Base-by-base conservation (phyloP, 1,140 invertebrate genomes). In the Charaxes varanes region DNA sequence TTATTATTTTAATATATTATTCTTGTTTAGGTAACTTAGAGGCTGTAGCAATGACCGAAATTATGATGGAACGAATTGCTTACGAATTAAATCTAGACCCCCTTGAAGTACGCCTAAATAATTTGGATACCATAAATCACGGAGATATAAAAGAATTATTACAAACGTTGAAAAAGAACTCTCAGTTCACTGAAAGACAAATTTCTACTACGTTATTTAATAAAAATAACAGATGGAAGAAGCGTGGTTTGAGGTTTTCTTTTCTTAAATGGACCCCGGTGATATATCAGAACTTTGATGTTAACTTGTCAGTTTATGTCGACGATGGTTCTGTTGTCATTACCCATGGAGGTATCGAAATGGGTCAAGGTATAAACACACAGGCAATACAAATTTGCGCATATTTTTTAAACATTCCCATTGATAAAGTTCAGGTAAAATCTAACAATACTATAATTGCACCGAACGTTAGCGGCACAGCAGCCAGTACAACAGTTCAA, bases 1-100 rank as follows among this genome's bases (percentile, higher is more conserved):
- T 12, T 37, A 8, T 3, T 21, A 37, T 22, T 33, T 24, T 31
- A 15, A 41, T 27, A 6, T 22, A 14, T 19, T 5, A 18, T 26
- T 23, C 41, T 5, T 28, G 44, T 53, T 19, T 41, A 90, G 91
- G 89, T 23, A 86, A 87, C 2, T 79, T 88, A 3, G 91, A 94
- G 81, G 87, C 71, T 14, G 73, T 91, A 6, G 86, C 86, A n/a
- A 85, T 90, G 64, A 88, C 90, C 13, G 95, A 96, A 76, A 87
- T 85, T 31, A 88, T 96, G 6, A 92, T 97, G 87, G 94, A 97
- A 50, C 91, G 94, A 59, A 91, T 96, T 49, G 88, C 93, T 1
- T 88, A 87, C 34, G 84, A 77, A 28, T 57, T 91, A 6, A 84
- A 87, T 1, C 79, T 89, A 42, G 93, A 95, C 83, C 90, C 93